A percentile compares a stretch with the other conserved stretches of the same genome.
Evolutionary conservation across 2,113 vertebrate species (phyloP).

Genomic region (Apodemus speciosus): DNA sequence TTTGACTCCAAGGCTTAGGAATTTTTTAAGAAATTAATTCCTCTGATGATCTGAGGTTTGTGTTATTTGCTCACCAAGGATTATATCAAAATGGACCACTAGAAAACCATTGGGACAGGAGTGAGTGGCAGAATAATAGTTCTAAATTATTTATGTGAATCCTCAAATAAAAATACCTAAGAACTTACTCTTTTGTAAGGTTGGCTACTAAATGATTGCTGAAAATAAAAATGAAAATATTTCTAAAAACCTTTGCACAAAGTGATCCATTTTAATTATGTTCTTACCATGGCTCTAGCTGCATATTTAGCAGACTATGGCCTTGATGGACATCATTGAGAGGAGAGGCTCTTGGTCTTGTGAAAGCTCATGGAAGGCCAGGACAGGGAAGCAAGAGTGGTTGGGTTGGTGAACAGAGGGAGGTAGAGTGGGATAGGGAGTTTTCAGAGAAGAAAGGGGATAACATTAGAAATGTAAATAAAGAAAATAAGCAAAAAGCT

Average conservation of each 20-base stretch:
- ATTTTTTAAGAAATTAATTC: background rate
- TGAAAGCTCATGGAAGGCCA: no score
- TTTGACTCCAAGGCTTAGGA: background rate
- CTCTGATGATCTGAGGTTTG: background rate
- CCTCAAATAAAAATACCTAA: conserved; percentile 17
- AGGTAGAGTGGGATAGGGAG: no score
- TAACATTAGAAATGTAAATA: no score
- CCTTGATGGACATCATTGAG: no score
- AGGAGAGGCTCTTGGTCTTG: no score
- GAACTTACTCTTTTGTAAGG: conserved; percentile 20
- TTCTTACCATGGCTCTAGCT: background rate
- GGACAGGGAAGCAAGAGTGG: no score
- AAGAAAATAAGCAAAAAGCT: background rate
- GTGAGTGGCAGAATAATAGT: background rate
- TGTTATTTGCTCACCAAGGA: background rate
- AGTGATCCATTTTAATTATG: conserved; percentile 25
- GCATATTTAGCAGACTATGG: no score
- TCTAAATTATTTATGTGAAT: background rate
- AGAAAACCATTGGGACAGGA: background rate
- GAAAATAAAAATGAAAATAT: conserved; percentile 49
- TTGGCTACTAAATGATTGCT: conserved; percentile 24
- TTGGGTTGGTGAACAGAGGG: no score
- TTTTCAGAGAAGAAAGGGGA: no score
- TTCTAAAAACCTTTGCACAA: conserved; percentile 28
- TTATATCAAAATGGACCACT: background rate